phyloP scores from a whole-genome alignment of 53 echinoderm and acorn worm genomes.

The Paelopatides confundens region DNA sequence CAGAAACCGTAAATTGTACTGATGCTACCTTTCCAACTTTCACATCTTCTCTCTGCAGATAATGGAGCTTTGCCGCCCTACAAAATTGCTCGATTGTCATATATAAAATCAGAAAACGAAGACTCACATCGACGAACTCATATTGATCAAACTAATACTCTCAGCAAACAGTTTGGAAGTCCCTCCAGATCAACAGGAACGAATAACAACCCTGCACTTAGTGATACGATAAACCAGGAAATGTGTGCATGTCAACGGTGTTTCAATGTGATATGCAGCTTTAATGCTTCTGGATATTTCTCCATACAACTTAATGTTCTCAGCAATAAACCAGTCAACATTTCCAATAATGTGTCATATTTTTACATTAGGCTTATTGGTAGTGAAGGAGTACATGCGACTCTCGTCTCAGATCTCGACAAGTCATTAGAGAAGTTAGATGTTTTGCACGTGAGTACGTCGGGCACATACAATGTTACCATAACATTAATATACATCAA shows the following conservation, averaged over 20 bases:
- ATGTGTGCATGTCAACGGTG: conserved; percentile 7
- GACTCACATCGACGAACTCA: no score
- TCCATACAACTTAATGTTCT: no score
- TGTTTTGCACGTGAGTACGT: background rate
- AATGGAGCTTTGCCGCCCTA: no score
- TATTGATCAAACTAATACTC: no score
- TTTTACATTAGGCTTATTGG: background rate
- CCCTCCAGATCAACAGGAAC: no score
- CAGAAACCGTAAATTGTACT: no score
- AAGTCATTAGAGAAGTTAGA: background rate
- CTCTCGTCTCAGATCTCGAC: conserved; percentile 1
- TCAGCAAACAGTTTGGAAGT: no score
- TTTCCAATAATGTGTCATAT: background rate
- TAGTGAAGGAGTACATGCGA: background rate
- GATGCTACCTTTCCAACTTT: no score
- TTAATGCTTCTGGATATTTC: background rate
- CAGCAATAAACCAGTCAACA: background rate
- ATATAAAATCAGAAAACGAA: no score
- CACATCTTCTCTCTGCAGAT: no score
- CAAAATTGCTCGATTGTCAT: no score
- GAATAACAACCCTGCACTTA: no score
- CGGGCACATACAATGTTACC: background rate
- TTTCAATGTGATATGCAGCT: background rate
- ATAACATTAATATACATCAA: background rate
- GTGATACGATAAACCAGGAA: background rate